phyloP scores from a whole-genome alignment of 1,140 invertebrate species.

The Diprion similis region DNA sequence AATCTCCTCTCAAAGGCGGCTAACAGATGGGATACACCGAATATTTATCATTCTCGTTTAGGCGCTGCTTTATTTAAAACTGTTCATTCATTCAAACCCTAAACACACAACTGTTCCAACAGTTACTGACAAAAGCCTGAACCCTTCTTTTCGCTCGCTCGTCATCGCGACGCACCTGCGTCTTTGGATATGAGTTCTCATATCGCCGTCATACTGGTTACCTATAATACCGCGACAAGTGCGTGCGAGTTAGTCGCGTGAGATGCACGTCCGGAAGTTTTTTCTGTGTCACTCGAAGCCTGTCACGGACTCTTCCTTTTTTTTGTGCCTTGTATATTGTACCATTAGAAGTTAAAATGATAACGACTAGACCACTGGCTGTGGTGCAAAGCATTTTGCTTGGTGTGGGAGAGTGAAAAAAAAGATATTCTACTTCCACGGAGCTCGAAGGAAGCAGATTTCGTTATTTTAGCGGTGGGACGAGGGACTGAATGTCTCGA shows the following conservation, averaged over 20 bases:
- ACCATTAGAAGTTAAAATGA: neutral
- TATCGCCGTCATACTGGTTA: neutral
- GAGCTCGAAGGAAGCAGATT: too few species aligned
- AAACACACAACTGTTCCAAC: neutral
- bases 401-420: too few species aligned
- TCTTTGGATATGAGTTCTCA: neutral
- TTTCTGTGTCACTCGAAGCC: slow-evolving; percentile 13
- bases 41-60: neutral
- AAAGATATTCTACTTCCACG: too few species aligned
- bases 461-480: neutral
- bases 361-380: neutral
- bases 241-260: neutral
- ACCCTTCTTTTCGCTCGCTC: neutral
- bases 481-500: neutral
- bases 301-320: neutral
- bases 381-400: too few species aligned
- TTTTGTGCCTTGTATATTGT: neutral
- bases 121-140: neutral
- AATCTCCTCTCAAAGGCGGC: neutral
- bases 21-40: neutral
- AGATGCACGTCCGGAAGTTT: neutral
- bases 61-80: neutral
- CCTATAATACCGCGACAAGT: neutral
- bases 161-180: neutral
- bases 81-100: neutral